Percentiles rank a stretch among this genome's conserved stretches.
Conservation (phyloP, 2,888 invertebrate genomes). For the Penaeus monodon region DNA sequence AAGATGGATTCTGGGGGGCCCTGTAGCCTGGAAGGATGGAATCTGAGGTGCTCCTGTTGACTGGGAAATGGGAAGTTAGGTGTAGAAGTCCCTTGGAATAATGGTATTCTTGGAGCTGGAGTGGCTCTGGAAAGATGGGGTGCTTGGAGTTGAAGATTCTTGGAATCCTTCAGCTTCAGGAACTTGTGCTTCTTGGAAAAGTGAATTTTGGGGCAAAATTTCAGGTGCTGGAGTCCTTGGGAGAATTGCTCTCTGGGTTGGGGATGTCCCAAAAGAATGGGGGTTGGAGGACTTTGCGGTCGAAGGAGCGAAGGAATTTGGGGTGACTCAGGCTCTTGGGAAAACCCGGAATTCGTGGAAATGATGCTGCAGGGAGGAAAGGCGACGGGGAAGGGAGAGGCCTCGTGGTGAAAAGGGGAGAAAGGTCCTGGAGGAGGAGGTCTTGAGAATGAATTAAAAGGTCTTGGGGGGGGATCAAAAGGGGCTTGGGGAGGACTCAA, state of each 20-base stretch:
- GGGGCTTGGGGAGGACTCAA: not conserved
- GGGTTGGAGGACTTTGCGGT: constrained; percentile 17
- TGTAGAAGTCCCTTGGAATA: not conserved
- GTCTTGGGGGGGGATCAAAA: too few species aligned
- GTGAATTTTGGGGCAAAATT: constrained; percentile 3
- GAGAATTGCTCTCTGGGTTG: not conserved
- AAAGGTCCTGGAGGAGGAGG: too few species aligned
- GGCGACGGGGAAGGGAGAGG: constrained; percentile 6
- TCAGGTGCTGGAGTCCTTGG: constrained; percentile 3
- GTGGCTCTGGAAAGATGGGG: not conserved
- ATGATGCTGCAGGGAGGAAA: constrained; percentile 7
- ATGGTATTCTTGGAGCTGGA: not conserved
- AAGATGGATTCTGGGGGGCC: not conserved
- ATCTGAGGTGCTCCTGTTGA: not conserved
- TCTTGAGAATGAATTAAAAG: too few species aligned
- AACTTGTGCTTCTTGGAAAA: constrained; percentile 13
- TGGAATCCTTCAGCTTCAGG: not conserved
- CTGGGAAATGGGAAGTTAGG: constrained; percentile 17
- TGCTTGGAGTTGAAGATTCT: not conserved
- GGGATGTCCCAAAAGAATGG: not conserved
- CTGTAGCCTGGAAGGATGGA: not conserved
- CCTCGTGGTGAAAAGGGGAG: not conserved
- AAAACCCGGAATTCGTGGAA: constrained; percentile 17
- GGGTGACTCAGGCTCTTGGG: constrained; percentile 4
- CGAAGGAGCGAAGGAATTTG: constrained; percentile 22